A percentile compares a stretch with the other conserved stretches of the same genome.
phyloP scores from a whole-genome alignment of 2,113 vertebrate genomes.

The Macrotus californicus region DNA sequence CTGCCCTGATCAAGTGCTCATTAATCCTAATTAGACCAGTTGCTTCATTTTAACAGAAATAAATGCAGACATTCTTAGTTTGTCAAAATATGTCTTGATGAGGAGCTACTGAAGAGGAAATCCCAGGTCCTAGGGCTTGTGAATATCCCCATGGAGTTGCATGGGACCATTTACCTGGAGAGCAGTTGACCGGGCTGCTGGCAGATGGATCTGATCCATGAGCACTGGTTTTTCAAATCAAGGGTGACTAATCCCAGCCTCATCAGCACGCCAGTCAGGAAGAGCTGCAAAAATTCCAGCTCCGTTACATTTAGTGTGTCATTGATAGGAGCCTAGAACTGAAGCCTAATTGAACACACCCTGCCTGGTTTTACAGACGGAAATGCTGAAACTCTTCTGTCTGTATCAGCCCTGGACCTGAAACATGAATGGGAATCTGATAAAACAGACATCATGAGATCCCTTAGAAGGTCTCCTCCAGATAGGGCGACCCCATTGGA shows the following conservation, averaged over 20 bases:
- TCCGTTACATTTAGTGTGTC: not conserved
- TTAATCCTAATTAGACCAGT: not conserved
- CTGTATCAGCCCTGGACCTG: not conserved
- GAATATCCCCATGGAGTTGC: accelerated
- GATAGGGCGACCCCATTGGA: not conserved
- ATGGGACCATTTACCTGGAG: not conserved
- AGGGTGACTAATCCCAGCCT: not conserved
- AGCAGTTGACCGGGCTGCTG: not conserved
- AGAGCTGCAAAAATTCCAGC: not conserved
- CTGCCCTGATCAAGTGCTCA: accelerated
- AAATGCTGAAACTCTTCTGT: not conserved
- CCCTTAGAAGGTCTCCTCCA: not conserved
- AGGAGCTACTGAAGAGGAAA: not conserved
- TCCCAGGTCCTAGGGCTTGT: not conserved
- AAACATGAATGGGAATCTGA: not conserved
- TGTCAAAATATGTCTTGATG: not conserved
- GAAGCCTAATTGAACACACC: not conserved
- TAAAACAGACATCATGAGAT: not conserved
- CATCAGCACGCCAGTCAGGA: not conserved
- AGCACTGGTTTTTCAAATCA: not conserved
- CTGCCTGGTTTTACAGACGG: not conserved
- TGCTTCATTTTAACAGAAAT: not conserved
- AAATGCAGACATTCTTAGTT: not conserved
- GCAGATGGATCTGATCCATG: not conserved
- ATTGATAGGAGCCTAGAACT: not conserved